Base-by-base conservation (phyloP, 2,113 vertebrate species). In the Ictalurus furcatus region DNA sequence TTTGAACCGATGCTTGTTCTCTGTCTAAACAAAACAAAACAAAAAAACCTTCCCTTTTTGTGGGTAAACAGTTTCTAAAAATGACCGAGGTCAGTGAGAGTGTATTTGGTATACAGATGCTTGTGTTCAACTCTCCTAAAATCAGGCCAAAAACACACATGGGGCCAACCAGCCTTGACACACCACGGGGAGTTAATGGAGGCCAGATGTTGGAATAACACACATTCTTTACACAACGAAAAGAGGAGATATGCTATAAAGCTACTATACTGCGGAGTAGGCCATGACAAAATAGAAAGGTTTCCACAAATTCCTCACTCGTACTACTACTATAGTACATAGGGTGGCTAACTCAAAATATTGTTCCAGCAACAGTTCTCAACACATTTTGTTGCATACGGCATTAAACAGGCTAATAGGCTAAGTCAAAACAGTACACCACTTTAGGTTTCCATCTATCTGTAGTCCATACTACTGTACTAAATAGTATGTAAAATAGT, bases 161-260 rank as follows among this genome's bases (percentile, higher is more conserved):
- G 71, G 44, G 56, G 87, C 63, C 84, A 74, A 82, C 89, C 87
- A 87, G 88, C 84, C 93, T 93, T 95, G 92, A 91, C 94, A 91
- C 94, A 94, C 95, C 34, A 90, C 74, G 74, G 89, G 96, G 95
- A 95, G 92, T 91, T 97, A 97, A 99, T 96, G 94, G 94, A 90
- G 96, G 95, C 96, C 98, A 99, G 98, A 98, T 99, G 98, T 96
- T 30, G 87, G 71, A 91, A 89, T 87, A 89, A 91, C 19, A 91
- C 79, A 74, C 95, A 96, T 95, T 95, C 95, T 94, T 94, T 92
- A 92, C 91, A 89, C 74, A 79, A 63, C 52, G 85, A 37, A 88
- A 59, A 90, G 76, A 87, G 87, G 78, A 89, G 82, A 89, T 86
- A 71, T 9, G 48, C 48, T 52, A 52, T 52, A 52, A 9, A 8